Conservation (phyloP, 1,140 invertebrate genomes). For the Bombus superbus region DNA sequence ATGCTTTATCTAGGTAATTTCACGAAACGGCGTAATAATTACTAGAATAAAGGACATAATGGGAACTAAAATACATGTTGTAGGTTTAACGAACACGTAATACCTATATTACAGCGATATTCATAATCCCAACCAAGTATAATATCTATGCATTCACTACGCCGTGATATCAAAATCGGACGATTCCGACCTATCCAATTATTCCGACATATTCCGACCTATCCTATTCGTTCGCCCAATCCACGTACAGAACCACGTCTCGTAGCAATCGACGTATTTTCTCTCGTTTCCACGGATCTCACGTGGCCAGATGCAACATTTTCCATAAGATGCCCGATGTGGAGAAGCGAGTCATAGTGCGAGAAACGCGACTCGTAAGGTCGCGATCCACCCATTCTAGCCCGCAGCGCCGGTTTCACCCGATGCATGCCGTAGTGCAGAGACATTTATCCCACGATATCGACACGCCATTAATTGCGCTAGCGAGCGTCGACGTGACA, state of each 20-base stretch:
- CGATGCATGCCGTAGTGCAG: conserved; percentile 38
- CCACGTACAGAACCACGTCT: too few relatives aligned
- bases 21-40: too few relatives aligned
- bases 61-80: neutral
- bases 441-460: conserved; percentile 77
- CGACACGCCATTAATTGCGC: conserved; percentile 73
- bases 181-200: neutral
- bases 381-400: conserved; percentile 40
- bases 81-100: too few relatives aligned
- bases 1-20: neutral
- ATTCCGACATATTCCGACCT: neutral
- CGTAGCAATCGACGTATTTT: neutral
- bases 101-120: neutral
- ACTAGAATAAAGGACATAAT: neutral
- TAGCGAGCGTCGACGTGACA: conserved; percentile 65
- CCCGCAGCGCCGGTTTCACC: conserved; percentile 33
- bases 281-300: conserved; percentile 11
- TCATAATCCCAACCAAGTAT: neutral
- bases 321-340: neutral
- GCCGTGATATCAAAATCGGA: neutral
- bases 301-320: conserved; percentile 34
- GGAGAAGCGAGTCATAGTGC: neutral
- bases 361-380: conserved; percentile 25
- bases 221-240: neutral
- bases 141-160: neutral